phyloP scores from a whole-genome alignment of 2,888 invertebrate genomes.

The Scaptomyza reducta region DNA sequence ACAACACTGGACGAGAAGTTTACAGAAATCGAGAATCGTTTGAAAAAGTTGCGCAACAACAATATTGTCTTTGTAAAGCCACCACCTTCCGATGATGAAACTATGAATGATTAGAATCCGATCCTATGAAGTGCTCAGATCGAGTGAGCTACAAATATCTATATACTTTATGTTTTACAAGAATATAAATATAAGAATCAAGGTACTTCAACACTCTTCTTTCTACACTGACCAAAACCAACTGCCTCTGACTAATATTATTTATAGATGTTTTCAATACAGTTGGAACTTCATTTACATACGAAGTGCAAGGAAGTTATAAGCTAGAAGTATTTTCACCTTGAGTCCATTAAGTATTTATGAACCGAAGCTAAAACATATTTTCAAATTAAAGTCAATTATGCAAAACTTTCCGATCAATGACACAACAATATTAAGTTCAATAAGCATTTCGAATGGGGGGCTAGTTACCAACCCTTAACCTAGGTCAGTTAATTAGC shows the following conservation, averaged over 20 bases:
- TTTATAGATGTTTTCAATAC: slow-evolving; percentile 20
- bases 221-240: neutral
- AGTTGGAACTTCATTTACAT: slow-evolving; percentile 38
- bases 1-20: neutral
- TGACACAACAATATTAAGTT: slow-evolving; percentile 33
- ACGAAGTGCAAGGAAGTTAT: slow-evolving; percentile 25
- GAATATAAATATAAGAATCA: neutral
- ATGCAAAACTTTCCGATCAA: slow-evolving; percentile 58
- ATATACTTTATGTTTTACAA: neutral
- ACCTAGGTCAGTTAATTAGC: slow-evolving; percentile 37
- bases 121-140: too few relatives aligned
- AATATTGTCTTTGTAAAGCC: neutral
- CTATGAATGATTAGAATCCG: neutral
- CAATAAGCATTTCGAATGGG: slow-evolving; percentile 26
- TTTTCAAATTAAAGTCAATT: slow-evolving; percentile 68
- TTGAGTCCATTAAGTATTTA: slow-evolving; percentile 70
- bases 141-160: too few relatives aligned
- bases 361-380: slow-evolving; percentile 56
- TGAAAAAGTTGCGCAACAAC: neutral
- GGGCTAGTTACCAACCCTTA: slow-evolving; percentile 34
- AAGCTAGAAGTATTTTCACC: slow-evolving; percentile 55
- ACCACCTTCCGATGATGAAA: neutral
- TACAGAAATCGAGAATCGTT: neutral
- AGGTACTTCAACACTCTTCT: neutral
- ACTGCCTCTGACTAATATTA: slow-evolving; percentile 10